Evolutionary conservation across 2,888 invertebrate species (phyloP), one percentile per base, ranked within the genome.

Genomic region (Neoscelio sp.): DNA sequence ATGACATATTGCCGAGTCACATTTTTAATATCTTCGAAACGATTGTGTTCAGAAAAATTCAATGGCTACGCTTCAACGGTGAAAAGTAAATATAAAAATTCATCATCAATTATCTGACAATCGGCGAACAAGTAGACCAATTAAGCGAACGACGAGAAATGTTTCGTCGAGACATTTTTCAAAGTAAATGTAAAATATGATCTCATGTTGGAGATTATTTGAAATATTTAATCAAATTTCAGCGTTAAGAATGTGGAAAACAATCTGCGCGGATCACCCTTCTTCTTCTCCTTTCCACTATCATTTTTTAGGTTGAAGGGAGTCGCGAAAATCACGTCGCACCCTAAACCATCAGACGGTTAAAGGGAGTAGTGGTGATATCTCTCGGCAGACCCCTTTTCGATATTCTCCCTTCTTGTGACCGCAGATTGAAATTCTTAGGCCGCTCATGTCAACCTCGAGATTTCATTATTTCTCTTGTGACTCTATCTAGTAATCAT

Each of bases 381-480:
- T 84, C 82, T 82, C 80, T 80, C 68, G 60, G 75, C 80, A 76
- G 80, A 82, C 82, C 83, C 84, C 83, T 83, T 84, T 81, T 77
- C 78, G 79, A 78, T 74, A 67, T 71, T 73, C 81, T 81, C 85
- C 83, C 84, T 84, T 86, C 85, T 86, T 82, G 85, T 87, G 87
- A 88, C 89, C 90, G 86, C 90, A 89, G 88, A 90, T 90, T 90
- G 90, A 90, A 90, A 90, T 90, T 90, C 90, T 89, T 89, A 86
- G 82, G 80, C 80, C 79, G 75, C 75, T 75, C 80, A 80, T 84
- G 83, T 84, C 84, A 80, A 82, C 81, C 84, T 84, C 84, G 86
- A 85, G 88, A 89, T 89, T 89, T 88, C 89, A 87, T 89, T 89
- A 89, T 88, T 89, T 86, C 86, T 83, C 85, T 85, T 85, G 82